These are phyloP conservation scores for Pelecanus crispus DNA, from an alignment of 2,113 vertebrate genomes.

Conservation along the genomic window DNA sequence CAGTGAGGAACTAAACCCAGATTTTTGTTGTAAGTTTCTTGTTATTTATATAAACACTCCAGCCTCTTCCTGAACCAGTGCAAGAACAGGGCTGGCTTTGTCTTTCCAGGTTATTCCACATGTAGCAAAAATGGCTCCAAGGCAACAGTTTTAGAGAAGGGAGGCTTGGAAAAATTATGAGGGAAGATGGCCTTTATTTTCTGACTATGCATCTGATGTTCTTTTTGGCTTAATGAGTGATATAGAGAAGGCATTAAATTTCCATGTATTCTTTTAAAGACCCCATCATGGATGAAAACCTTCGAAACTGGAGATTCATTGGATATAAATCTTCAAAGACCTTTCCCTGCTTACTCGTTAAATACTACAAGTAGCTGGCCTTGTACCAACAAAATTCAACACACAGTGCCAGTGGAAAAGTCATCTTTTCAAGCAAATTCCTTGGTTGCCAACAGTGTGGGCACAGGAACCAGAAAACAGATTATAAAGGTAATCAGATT, in stretches of 20 bases:
- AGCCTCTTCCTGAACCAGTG: neutral
- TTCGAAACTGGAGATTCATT: neutral
- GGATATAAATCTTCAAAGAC: conserved; percentile 18
- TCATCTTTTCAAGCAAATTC: neutral
- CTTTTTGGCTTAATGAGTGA: neutral
- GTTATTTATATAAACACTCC: neutral
- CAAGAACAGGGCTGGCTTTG: neutral
- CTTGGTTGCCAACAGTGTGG: neutral
- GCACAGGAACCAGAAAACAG: conserved; percentile 37
- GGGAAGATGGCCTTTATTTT: neutral
- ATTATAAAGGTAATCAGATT: conserved; percentile 56
- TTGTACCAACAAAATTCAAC: neutral
- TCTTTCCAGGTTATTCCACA: neutral
- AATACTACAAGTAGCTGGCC: conserved; percentile 41
- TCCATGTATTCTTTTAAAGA: conserved; percentile 23
- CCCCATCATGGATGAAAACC: conserved; percentile 27
- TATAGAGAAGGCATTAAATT: neutral
- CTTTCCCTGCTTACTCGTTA: neutral
- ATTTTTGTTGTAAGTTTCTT: neutral
- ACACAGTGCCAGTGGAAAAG: neutral
- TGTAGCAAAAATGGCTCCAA: neutral
- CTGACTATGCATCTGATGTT: neutral
- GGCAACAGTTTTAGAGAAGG: neutral
- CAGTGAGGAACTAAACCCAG: neutral
- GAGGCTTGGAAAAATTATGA: neutral